Percentiles rank a stretch among this genome's conserved stretches.
phyloP scores from a whole-genome alignment of 2,113 vertebrate species.

The Onychostoma macrolepis region DNA sequence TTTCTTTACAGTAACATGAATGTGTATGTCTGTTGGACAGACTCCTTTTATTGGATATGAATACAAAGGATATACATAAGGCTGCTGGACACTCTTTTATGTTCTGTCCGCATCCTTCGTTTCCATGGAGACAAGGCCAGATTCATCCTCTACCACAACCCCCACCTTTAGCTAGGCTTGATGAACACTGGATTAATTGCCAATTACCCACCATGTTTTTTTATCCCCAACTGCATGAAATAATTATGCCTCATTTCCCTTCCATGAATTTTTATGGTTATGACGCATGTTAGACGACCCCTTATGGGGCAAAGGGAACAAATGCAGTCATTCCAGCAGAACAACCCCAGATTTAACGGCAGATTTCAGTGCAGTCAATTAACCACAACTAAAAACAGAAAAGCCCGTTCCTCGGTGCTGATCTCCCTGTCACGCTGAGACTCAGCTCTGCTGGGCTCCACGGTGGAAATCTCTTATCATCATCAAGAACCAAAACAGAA shows the following conservation, averaged over 20 bases:
- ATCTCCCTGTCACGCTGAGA: background rate
- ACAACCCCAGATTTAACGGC: background rate
- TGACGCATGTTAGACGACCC: slow-evolving; percentile 11
- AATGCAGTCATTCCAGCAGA: background rate
- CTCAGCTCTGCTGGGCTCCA: background rate
- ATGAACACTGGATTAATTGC: slow-evolving; percentile 30
- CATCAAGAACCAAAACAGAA: background rate
- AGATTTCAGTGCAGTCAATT: background rate
- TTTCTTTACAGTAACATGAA: background rate
- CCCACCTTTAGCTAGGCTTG: background rate
- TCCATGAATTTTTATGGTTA: slow-evolving; percentile 22
- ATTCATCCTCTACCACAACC: background rate
- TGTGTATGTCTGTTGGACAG: background rate
- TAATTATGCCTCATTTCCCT: slow-evolving; percentile 33
- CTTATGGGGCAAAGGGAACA: background rate
- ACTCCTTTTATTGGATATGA: background rate
- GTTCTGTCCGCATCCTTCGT: slow-evolving; percentile 8
- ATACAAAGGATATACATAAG: too few species aligned
- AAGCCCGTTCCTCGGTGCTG: background rate
- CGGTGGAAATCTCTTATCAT: background rate
- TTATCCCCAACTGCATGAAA: slow-evolving; percentile 26
- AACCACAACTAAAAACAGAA: background rate
- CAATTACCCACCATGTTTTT: background rate
- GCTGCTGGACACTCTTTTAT: background rate
- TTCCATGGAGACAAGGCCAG: slow-evolving; percentile 19